Evolutionary conservation across 2,797 vertebrate genomes (phyloP), one percentile per base, ranked within the genome.

Genomic region (Spinibarbus caldwelli): DNA sequence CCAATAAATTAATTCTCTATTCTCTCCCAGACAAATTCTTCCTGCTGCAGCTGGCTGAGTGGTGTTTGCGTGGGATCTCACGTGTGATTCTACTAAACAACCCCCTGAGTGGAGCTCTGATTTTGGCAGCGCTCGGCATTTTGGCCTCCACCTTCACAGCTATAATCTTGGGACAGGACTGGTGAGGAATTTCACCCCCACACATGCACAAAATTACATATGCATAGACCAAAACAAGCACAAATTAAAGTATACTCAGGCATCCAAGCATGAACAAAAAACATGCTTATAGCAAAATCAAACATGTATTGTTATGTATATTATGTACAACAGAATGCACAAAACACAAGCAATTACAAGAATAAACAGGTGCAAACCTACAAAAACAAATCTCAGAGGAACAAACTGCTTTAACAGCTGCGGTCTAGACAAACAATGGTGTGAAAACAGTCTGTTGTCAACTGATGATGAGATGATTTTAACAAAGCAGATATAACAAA

Each of bases 11-110:
- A 75, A 75, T 47, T 31, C 15, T 31, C 45, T 54, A 54, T 54
- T 64, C 73, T 57, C 57, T 79, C 6, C 66, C 91, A 95, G 95
- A 94, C 81, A 91, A 89, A 87, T 26, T 43, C 4, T 92, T 94
- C 75, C 79, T 83, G 19, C 85, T 95, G 86, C 95, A 94, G 92
- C 89, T 96, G 91, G 85, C 47, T 3, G 90, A 94, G 79, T 95
- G 94, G 91, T 86, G 89, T 80, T 90, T 95, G 36, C 91, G 95
- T 54, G 95, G 93, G 41, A 93, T 95, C 85, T 29, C 91, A 82
- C 88, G 91, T 70, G 95, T 96, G 88, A 95, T 93, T 80, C 89
- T 95, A 70, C 94, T 93, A 66, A 94, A 95, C 90, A 96, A 95
- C 90, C 95, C 95, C 0, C 79, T 95, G 87, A 94, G 93, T 52